Base-by-base conservation (phyloP, 2,888 invertebrate genomes). In the Invenusta paracnida region DNA sequence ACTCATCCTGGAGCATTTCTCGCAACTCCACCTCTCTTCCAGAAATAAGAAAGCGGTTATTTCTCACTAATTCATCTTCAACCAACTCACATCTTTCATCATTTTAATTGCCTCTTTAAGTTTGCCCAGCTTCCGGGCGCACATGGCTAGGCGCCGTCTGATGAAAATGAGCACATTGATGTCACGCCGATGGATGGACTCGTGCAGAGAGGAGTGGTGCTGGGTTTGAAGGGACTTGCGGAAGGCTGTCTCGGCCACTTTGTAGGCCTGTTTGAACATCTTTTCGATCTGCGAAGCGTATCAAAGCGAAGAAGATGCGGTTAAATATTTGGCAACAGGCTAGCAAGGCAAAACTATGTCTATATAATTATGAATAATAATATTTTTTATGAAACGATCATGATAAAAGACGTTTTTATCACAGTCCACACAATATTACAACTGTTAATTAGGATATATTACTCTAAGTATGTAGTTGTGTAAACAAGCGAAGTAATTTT, bases 41-140 rank as follows among this genome's bases (percentile, higher is more conserved):
- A n/a, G n/a, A n/a, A n/a, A n/a, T n/a, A n/a, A n/a, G n/a, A n/a
- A n/a, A n/a, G n/a, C n/a, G n/a, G n/a, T 23, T 23, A 81, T 30
- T 11, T 13, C n/a, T 66, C 13, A 66, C 13, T 17, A 66, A 66
- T 17, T 17, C 13, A n/a, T n/a, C n/a, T n/a, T n/a, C n/a, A n/a
- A 82, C 79, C 28, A 13, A 90, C 92, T 90, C 90, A 94, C 93
- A 93, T 98, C 98, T 90, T 97, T 94, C 93, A 98, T 97, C 94
- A 96, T 95, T 92, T 98, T 97, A 29, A 97, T 95, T 0, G 97
- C 96, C 92, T 98, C 98, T 92, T 96, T 95, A 88, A 97, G 93
- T 89, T 96, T 95, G 13, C 97, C 97, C 86, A 98, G 93, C 90
- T 97, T 96, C 86, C 98, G 93, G 31, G 96, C 96, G 92, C 97